These are phyloP conservation scores for Tetraneura akinire DNA, from an alignment of 1,140 invertebrate genomes.

Conservation along the genomic window DNA sequence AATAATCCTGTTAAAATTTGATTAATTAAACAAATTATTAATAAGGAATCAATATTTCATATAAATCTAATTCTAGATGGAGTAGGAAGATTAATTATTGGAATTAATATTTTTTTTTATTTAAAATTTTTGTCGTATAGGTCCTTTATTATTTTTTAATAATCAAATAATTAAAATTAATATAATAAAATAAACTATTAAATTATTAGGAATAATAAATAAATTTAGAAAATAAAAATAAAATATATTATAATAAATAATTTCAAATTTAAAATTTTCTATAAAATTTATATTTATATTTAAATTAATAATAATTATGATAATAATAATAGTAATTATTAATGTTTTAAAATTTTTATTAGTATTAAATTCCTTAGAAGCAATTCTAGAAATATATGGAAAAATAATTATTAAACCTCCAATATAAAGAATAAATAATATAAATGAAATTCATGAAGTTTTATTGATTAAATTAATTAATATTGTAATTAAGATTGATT, in stretches of 20 bases:
- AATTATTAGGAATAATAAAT: neutral
- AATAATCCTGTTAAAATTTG: slow-evolving; percentile 20
- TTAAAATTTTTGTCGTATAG: neutral
- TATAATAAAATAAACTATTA: slow-evolving; percentile 12
- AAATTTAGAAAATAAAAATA: neutral
- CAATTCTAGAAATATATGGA: slow-evolving; percentile 16
- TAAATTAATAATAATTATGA: neutral
- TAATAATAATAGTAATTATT: too few relatives aligned
- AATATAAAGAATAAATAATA: slow-evolving; percentile 5
- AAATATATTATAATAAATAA: neutral
- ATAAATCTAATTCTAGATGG: neutral
- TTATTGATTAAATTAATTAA: slow-evolving; percentile 3
- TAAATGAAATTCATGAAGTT: slow-evolving; percentile 21
- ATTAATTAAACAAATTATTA: neutral
- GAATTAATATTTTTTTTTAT: neutral
- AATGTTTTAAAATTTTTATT: neutral
- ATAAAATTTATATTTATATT: too few relatives aligned
- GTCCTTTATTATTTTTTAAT: slow-evolving; percentile 19
- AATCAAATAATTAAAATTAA: slow-evolving; percentile 29
- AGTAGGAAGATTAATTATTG: neutral
- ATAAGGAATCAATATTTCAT: slow-evolving; percentile 4
- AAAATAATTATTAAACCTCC: slow-evolving; percentile 14
- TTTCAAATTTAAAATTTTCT: neutral
- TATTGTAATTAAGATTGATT: neutral
- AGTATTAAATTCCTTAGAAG: neutral